A percentile compares a stretch with the other conserved stretches of the same genome.
phyloP scores from a whole-genome alignment of 1,140 invertebrate species.

The Galleria mellonella region DNA sequence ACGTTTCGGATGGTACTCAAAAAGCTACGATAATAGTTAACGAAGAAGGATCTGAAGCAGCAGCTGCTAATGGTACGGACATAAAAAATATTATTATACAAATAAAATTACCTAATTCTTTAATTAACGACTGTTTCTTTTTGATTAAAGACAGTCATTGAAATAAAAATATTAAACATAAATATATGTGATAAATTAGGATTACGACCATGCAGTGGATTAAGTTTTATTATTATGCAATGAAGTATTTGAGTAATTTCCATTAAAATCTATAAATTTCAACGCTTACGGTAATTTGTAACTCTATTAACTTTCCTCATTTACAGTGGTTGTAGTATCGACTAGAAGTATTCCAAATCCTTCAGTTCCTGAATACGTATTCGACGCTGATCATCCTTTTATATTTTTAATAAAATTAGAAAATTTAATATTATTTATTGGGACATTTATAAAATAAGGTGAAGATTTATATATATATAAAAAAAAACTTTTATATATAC shows the following conservation, averaged over 20 bases:
- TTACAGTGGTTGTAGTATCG: constrained; percentile 5
- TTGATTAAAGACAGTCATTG: no score
- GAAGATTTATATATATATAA: background rate
- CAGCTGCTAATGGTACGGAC: constrained; percentile 3
- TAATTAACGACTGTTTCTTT: no score
- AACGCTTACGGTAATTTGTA: no score
- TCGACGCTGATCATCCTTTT: constrained; percentile 8
- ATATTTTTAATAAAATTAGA: constrained; percentile 1
- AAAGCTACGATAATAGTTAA: constrained; percentile 1
- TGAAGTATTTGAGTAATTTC: no score
- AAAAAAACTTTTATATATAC: no score
- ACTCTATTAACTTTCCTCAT: background rate
- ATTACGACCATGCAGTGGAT: no score
- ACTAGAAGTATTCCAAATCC: constrained; percentile 1
- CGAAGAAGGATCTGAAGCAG: constrained; percentile 6
- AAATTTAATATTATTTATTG: constrained; percentile 1
- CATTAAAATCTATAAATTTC: no score
- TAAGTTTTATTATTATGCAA: no score
- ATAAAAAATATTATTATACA: background rate
- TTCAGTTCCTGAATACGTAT: background rate
- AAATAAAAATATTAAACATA: no score
- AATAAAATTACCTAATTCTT: no score
- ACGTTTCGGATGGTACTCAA: constrained; percentile 1
- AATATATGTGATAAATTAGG: no score
- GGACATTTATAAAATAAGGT: constrained; percentile 2